Percentiles rank a stretch among this genome's conserved stretches.
phyloP scores from a whole-genome alignment of 2,113 vertebrate species.

The Sapayoa aenigma region DNA sequence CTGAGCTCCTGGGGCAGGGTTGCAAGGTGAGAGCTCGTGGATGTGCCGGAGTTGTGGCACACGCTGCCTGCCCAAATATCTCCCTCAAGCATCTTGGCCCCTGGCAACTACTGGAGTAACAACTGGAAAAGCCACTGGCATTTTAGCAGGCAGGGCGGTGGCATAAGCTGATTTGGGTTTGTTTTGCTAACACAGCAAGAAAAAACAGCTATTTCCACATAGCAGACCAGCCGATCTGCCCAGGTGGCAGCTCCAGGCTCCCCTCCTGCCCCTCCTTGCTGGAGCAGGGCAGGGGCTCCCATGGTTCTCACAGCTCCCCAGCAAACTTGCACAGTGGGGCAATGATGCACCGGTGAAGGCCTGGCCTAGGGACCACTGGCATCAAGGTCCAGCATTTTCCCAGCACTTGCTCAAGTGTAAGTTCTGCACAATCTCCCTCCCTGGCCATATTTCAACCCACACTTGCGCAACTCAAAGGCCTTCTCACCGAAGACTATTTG shows the following conservation, averaged over 20 bases:
- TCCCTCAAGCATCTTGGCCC: background rate
- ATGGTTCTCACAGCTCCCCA: accelerated
- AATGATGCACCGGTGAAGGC: background rate
- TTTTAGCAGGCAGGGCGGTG: background rate
- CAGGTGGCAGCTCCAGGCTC: background rate
- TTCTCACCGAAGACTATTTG: background rate
- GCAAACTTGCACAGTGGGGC: background rate
- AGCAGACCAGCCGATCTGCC: background rate
- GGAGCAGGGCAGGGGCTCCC: background rate
- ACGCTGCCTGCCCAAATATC: background rate
- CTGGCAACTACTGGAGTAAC: background rate
- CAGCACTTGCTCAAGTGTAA: accelerated
- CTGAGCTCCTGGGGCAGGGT: background rate
- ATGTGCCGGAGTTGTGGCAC: background rate
- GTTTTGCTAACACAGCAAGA: background rate
- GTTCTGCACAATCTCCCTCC: background rate
- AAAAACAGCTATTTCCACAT: background rate
- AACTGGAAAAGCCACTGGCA: background rate
- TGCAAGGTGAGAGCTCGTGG: background rate
- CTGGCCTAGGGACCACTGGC: accelerated
- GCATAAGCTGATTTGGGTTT: background rate
- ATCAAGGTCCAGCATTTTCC: accelerated
- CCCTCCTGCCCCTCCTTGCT: background rate
- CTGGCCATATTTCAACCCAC: background rate
- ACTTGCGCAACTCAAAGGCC: background rate